Evolutionary conservation across 2,888 invertebrate species (phyloP), one percentile per base, ranked within the genome.

Genomic region (Oscheius myriophilus): DNA sequence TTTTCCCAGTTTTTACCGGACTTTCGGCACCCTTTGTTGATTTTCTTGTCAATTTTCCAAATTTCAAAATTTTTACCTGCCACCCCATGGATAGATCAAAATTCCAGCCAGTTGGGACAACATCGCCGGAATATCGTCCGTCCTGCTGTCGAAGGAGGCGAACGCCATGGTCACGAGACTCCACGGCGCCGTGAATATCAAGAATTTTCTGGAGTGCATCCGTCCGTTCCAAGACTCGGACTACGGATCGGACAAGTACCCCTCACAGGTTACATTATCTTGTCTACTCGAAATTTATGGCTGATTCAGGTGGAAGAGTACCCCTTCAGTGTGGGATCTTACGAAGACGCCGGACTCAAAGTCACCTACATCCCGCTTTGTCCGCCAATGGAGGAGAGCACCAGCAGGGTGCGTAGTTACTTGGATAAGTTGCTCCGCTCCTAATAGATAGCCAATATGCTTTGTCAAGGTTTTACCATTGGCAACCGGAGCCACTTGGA

Each of bases 161-260:
- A 76, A 69, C 45, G 76, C 79, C 6, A 65, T 71, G 64, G 21
- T 72, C 0, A 77, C 80, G 1, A 73, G 84, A 39, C 55, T 86
- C 21, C 85, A 86, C 67, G 86, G 86, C 1, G 81, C 84, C 6
- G 70, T 75, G 66, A 78, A 76, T 26, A 72, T 83, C 58, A 80
- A 79, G 65, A 65, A 78, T 33, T 81, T 81, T 45, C 67, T 86
- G 18, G 80, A 85, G 26, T 77, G 78, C 59, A 79, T 82, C 43
- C 80, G 84, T 9, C 84, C 85, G 2, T 84, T 85, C 64, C 69
- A 81, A 52, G 85, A 85, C 65, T 71, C 81, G 0, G 85, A 85
- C 49, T 79, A 79, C 55, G 82, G 82, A 1, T 71, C 69, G 33
- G 70, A 71, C 53, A 82, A 78, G 54, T 81, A 79, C 62, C 80